Percentiles rank a stretch among this genome's conserved stretches.
Evolutionary conservation across 2,797 vertebrate genomes (phyloP).

Genomic region (Spinus olivaceus): DNA sequence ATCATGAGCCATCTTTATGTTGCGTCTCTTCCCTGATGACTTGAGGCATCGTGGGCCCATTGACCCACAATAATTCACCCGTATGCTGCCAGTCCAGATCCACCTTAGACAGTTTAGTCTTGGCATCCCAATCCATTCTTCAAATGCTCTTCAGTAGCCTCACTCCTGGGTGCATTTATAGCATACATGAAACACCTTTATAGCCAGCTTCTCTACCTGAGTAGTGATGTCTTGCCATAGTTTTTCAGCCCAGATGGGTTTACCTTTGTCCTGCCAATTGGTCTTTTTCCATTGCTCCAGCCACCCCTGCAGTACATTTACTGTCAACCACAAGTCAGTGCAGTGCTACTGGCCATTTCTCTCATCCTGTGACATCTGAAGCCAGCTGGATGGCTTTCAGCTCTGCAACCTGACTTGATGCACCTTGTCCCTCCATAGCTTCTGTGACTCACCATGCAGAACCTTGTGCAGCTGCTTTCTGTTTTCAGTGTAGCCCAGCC

Average conservation of each 20-base stretch:
- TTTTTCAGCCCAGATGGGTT: background rate
- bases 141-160: background rate
- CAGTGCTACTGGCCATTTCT: no score
- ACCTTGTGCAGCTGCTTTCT: background rate
- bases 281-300: background rate
- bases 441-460: no score
- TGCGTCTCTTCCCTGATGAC: background rate
- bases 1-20: background rate
- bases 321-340: background rate
- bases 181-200: accelerated
- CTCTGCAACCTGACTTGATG: background rate
- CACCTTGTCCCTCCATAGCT: background rate
- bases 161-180: accelerated
- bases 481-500: background rate
- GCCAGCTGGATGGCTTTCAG: background rate
- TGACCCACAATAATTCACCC: background rate
- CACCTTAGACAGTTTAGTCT: background rate
- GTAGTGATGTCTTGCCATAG: accelerated
- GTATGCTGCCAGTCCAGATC: background rate
- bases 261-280: background rate
- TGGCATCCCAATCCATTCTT: background rate
- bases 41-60: background rate
- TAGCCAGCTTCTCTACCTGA: background rate
- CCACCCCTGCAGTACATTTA: background rate
- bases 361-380: background rate